phyloP scores from a whole-genome alignment of 2,797 vertebrate species.

The Onychomys leucogaster region DNA sequence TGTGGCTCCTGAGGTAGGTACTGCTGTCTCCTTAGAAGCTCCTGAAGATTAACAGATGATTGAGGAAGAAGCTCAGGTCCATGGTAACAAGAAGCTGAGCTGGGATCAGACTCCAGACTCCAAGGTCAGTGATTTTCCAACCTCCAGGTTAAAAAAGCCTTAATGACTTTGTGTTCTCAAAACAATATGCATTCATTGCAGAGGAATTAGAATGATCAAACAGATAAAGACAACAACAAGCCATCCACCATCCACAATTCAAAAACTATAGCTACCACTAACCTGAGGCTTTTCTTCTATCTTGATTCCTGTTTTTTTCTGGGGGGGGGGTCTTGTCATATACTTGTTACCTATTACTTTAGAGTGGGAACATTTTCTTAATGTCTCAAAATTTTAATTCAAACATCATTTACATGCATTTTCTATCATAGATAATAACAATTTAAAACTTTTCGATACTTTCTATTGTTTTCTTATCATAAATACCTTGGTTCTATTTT shows the following conservation, averaged over 20 bases:
- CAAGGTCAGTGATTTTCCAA: background rate
- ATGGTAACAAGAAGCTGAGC: background rate
- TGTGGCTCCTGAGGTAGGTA: background rate
- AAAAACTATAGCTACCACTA: background rate
- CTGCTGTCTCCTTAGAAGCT: background rate
- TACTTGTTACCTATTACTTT: background rate
- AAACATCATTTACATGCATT: background rate
- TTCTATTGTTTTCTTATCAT: background rate
- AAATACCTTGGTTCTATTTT: background rate
- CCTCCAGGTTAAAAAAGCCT: background rate
- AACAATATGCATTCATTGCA: background rate
- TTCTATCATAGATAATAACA: background rate
- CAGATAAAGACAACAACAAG: background rate
- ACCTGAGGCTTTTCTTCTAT: background rate
- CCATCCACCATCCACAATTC: background rate
- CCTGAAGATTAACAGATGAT: background rate
- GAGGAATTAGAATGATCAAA: background rate
- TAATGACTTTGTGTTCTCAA: background rate
- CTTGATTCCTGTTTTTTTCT: background rate
- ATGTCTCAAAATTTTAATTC: conserved; percentile 11
- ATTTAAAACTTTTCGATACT: background rate
- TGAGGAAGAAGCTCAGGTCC: background rate
- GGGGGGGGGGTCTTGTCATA: background rate
- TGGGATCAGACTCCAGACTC: background rate
- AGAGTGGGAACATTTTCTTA: background rate